Evolutionary conservation across 2,888 invertebrate species (phyloP).

Genomic region (Glyphotaelius pellucidus): DNA sequence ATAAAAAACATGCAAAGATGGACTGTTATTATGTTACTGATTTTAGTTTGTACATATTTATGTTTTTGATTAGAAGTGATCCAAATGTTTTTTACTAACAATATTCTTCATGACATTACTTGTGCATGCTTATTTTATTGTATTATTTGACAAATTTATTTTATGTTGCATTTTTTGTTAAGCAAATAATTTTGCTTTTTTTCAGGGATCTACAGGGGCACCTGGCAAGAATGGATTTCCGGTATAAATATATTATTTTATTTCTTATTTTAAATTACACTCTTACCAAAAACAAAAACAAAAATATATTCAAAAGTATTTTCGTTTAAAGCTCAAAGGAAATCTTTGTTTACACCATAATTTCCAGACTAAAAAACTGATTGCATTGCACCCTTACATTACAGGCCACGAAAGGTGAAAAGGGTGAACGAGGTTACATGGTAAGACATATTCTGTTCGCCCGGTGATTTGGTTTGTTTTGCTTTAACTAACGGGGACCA

Average conservation of each 20-base stretch:
- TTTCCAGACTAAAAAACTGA: background rate
- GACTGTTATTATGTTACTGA: background rate
- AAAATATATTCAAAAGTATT: slow-evolving; percentile 65
- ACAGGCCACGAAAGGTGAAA: slow-evolving; percentile 86
- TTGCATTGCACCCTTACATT: slow-evolving; percentile 68
- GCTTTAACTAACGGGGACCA: slow-evolving; percentile 17
- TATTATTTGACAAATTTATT: slow-evolving; percentile 29
- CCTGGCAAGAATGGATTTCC: slow-evolving; percentile 94
- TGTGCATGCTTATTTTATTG: slow-evolving; percentile 5
- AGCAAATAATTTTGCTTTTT: slow-evolving; percentile 68
- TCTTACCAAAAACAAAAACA: background rate
- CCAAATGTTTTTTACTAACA: background rate
- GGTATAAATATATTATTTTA: slow-evolving; percentile 79
- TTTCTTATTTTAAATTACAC: background rate
- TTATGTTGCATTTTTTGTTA: slow-evolving; percentile 46
- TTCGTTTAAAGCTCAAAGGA: background rate
- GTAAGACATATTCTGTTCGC: slow-evolving; percentile 76
- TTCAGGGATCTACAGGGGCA: slow-evolving; percentile 88
- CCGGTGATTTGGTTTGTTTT: slow-evolving; percentile 59
- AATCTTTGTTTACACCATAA: background rate
- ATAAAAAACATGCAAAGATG: background rate
- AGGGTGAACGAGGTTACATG: slow-evolving; percentile 86
- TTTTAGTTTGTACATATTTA: background rate
- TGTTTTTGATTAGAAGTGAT: background rate
- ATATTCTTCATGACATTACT: background rate